phyloP scores from a whole-genome alignment of 23 tunicate species.

The Halocynthia roretzi region DNA sequence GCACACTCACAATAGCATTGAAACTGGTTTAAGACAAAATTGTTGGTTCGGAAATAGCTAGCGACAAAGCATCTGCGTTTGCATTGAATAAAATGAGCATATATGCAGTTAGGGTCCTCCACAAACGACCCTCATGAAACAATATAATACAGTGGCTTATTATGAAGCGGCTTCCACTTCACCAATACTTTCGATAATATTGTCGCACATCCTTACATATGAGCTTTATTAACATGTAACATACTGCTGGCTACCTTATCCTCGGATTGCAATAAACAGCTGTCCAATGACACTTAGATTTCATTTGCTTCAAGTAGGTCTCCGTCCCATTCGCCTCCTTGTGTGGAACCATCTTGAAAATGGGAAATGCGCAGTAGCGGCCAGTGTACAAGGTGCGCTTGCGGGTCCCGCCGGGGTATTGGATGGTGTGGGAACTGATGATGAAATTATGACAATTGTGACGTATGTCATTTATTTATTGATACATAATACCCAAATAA shows the following conservation, averaged over 20 bases:
- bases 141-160: no score
- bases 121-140: no score
- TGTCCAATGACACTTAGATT: constrained; percentile 67
- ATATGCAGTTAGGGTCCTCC: no score
- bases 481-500: no score
- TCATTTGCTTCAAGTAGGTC: constrained; percentile 69
- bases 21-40: no score
- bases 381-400: constrained; percentile 57
- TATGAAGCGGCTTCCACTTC: no score
- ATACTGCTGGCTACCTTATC: constrained; percentile 35
- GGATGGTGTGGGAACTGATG: not conserved
- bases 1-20: no score
- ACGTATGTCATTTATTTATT: no score
- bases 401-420: constrained; percentile 12
- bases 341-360: constrained; percentile 49
- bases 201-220: not conserved
- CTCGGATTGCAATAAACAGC: constrained; percentile 71
- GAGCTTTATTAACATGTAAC: not conserved
- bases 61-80: no score
- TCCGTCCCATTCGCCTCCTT: constrained; percentile 63
- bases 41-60: no score
- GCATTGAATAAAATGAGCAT: no score
- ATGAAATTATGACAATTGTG: no score
- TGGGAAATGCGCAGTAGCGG: constrained; percentile 56
- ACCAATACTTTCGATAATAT: not conserved